Conservation (phyloP, 2,797 vertebrate genomes). For the Tenualosa thibaudeaui region DNA sequence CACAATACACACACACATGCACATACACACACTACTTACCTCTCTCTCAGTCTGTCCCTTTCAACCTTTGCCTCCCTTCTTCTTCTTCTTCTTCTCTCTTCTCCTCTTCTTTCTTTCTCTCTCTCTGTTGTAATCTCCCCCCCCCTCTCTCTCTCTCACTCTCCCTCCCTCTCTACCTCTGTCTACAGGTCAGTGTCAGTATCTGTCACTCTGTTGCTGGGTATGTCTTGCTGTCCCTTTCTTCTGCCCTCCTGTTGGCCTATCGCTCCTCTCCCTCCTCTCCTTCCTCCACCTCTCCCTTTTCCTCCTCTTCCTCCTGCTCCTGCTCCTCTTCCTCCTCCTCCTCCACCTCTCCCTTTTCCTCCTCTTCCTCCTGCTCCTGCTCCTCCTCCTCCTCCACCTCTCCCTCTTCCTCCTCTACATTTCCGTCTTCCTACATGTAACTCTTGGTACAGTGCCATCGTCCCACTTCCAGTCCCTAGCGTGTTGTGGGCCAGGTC, state of each 20-base stretch:
- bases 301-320: not conserved
- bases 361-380: not conserved
- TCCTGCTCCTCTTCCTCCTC: not conserved
- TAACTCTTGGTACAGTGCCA: not conserved
- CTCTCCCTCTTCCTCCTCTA: no score
- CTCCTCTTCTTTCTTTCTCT: not conserved
- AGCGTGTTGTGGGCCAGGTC: not conserved
- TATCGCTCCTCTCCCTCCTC: not conserved
- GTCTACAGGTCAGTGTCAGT: not conserved
- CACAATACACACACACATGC: not conserved
- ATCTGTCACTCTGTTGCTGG: not conserved
- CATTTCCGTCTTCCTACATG: not conserved
- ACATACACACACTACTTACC: not conserved
- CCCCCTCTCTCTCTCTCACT: not conserved
- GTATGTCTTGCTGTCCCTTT: not conserved
- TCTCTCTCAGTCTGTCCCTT: not conserved
- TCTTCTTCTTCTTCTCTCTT: not conserved
- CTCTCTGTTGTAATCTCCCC: not conserved
- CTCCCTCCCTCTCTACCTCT: not conserved
- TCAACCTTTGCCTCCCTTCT: no score
- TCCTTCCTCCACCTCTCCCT: constrained; percentile 22
- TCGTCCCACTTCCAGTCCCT: not conserved
- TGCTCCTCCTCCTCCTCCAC: no score
- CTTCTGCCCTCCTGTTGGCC: constrained; percentile 20
- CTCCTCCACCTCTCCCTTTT: constrained; percentile 28